Evolutionary conservation across 2,888 invertebrate species (phyloP), one percentile per base, ranked within the genome.

Genomic region (Pristionchus fissidentatus): DNA sequence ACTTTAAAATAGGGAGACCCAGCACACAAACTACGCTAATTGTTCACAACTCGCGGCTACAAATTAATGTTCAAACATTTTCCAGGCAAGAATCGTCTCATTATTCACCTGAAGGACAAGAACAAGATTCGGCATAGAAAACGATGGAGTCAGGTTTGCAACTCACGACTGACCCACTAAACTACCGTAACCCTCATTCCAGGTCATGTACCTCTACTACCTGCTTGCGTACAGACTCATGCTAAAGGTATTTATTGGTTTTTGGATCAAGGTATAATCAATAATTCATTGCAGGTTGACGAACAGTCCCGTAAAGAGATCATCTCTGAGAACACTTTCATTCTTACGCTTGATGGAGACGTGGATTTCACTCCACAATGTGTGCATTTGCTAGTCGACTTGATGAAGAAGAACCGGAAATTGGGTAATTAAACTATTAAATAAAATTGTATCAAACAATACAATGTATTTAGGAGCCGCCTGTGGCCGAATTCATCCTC

Each of bases 161-260:
- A 13, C 86, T 52, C 2, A 19, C 1, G 35, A 79, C 5, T 15
- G 49, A 32, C 7, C 22, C 52, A 52, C 8, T 10, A 38, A 29
- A 19, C 8, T 75, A 32, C 35, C 5, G 79, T 73, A 46, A 80
- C 57, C 38, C 81, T 41, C 29, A 8, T 49, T 41, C 70, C 91
- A 96, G 95, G 98, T 98, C 55, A 99, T 99, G 98, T 99, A 99
- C 95, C 97, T 99, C 97, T 99, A 99, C 95, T 99, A 98, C 92
- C 94, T 99, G 80, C 95, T 99, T 85, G 98, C 98, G 22, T 97
- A 97, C 93, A 95, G 96, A 86, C 94, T 98, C 1, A 97, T 98
- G 96, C 97, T 97, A 92, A 93, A 97, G 86, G 80, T 80, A 13
- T 26, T 10, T 19, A 49, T 15, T 49, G 49, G 10, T 49, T 49